Percentiles rank a stretch among this genome's conserved stretches.
Conservation (phyloP, 2,888 invertebrate genomes). For the Lasioglossum pauxillum region DNA sequence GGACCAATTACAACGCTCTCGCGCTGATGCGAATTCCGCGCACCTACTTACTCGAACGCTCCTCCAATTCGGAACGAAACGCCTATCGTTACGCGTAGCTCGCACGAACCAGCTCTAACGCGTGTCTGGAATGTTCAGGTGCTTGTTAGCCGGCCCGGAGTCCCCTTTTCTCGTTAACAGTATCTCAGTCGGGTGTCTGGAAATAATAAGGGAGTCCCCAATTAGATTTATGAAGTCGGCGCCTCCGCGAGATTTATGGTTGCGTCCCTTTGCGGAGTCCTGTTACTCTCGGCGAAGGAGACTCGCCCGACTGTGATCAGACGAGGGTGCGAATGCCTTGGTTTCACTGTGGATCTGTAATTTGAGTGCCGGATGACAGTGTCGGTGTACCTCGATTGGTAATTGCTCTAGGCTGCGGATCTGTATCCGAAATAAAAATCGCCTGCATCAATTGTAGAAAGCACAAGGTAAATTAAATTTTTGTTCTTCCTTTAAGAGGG, state of each 20-base stretch:
- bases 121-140: slow-evolving; percentile 3
- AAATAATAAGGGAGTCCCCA: neutral
- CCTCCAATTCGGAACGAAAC: slow-evolving; percentile 21
- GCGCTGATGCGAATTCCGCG: slow-evolving; percentile 16
- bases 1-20: slow-evolving; percentile 14
- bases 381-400: neutral
- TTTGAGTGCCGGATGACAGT: neutral
- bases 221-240: slow-evolving; percentile 11
- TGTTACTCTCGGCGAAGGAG: neutral
- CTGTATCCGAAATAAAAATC: neutral
- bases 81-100: neutral
- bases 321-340: neutral
- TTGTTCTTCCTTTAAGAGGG: neutral
- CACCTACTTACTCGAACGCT: slow-evolving; percentile 1
- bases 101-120: slow-evolving; percentile 7
- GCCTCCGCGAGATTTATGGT: neutral
- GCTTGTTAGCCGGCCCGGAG: slow-evolving; percentile 1
- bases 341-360: neutral
- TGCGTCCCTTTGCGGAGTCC: neutral
- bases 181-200: neutral
- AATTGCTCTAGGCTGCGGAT: neutral
- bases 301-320: neutral
- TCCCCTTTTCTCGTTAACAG: neutral
- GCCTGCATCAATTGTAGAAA: neutral
- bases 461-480: neutral